Percentiles rank a stretch among this genome's conserved stretches.
Conservation (phyloP, 2,113 vertebrate species). For the Labrus mixtus region DNA sequence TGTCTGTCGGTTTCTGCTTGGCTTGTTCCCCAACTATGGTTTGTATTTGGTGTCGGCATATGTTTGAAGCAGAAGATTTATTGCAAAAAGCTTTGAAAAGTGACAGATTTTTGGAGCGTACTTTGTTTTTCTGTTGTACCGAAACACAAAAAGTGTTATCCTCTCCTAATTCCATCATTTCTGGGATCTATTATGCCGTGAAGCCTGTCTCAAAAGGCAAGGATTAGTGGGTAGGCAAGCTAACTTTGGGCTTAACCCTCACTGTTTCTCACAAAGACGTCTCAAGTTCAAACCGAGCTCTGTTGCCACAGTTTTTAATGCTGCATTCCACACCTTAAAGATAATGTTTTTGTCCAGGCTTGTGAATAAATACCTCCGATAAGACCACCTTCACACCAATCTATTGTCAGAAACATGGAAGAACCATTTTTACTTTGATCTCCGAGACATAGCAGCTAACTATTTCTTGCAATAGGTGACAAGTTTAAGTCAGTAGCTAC, state of each 20-base stretch:
- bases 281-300: conserved; percentile 44
- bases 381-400: conserved; percentile 13
- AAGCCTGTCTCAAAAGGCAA: conserved; percentile 37
- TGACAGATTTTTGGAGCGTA: conserved; percentile 46
- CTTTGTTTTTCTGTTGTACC: conserved; percentile 33
- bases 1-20: conserved; percentile 61
- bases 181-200: conserved; percentile 34
- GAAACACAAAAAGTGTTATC: conserved; percentile 45
- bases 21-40: conserved; percentile 45
- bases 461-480: neutral
- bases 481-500: neutral
- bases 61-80: conserved; percentile 57
- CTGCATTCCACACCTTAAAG: neutral
- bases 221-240: conserved; percentile 46
- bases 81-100: conserved; percentile 45
- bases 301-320: conserved; percentile 33
- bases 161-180: conserved; percentile 49
- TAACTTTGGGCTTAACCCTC: conserved; percentile 52
- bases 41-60: conserved; percentile 47
- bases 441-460: neutral
- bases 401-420: neutral
- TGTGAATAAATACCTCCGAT: conserved; percentile 13
- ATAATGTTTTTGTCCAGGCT: conserved; percentile 21
- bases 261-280: conserved; percentile 50
- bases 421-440: neutral